Percentiles rank a stretch among this genome's conserved stretches.
Evolutionary conservation across 2,113 vertebrate genomes (phyloP).

Genomic region (Cheirogaleus medius): DNA sequence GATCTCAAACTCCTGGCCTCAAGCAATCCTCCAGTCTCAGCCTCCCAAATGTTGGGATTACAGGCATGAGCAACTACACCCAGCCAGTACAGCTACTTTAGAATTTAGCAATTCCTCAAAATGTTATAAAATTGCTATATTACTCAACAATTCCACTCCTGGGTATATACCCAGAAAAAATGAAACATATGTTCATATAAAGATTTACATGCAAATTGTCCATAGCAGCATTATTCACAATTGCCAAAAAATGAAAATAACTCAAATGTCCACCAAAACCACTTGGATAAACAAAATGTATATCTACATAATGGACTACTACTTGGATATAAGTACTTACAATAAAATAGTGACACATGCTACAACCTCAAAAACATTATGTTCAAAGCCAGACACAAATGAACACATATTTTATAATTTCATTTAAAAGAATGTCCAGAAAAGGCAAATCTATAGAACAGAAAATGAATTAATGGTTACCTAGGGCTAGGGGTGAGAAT

Average conservation of each 20-base stretch:
- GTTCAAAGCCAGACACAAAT: neutral
- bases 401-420: neutral
- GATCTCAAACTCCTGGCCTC: neutral
- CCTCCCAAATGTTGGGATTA: neutral
- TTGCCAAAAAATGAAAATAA: neutral
- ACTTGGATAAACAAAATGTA: neutral
- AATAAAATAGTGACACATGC: neutral
- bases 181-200: neutral
- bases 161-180: neutral
- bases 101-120: neutral
- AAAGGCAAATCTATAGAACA: constrained; percentile 3
- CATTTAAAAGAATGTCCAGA: neutral
- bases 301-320: neutral
- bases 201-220: neutral
- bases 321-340: neutral
- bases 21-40: neutral
- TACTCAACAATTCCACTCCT: neutral
- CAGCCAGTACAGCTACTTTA: neutral
- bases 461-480: neutral
- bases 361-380: neutral
- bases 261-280: neutral
- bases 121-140: neutral
- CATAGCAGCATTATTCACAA: neutral
- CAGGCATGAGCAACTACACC: neutral
- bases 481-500: neutral